These are phyloP conservation scores for Platyscapa corneri DNA, from an alignment of 1,140 invertebrate species.

Conservation along the genomic window DNA sequence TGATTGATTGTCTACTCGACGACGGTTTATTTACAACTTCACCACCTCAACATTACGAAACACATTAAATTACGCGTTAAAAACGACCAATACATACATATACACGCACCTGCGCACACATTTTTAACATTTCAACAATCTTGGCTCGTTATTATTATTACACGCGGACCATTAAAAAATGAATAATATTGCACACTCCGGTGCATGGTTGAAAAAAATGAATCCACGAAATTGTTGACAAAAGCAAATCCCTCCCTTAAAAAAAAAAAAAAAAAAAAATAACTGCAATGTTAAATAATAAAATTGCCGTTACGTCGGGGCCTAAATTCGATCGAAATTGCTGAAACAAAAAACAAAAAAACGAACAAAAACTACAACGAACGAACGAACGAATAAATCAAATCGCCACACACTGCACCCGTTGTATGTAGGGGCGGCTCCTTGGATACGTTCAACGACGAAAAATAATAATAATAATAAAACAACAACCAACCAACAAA, in stretches of 20 bases:
- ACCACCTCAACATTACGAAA: constrained; percentile 9
- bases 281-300: not conserved
- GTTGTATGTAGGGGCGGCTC: constrained; percentile 49
- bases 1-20: constrained; percentile 49
- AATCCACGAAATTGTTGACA: constrained; percentile 43
- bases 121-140: constrained; percentile 55
- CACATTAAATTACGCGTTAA: constrained; percentile 54
- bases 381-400: constrained; percentile 8
- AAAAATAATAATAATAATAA: constrained; percentile 44
- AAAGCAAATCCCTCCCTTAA: constrained; percentile 19
- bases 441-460: constrained; percentile 47
- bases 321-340: constrained; percentile 33
- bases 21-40: constrained; percentile 26
- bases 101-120: constrained; percentile 55
- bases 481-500: no score
- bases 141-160: constrained; percentile 68
- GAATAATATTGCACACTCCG: constrained; percentile 57
- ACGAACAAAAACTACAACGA: no score
- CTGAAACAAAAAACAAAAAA: no score
- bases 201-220: constrained; percentile 61
- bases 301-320: not conserved
- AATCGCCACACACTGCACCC: constrained; percentile 46
- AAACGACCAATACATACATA: constrained; percentile 55
- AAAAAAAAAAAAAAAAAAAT: constrained; percentile 24
- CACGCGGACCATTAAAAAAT: constrained; percentile 54